Evolutionary conservation across 2,797 vertebrate species (phyloP).

Genomic region (Aplochiton taeniatus): DNA sequence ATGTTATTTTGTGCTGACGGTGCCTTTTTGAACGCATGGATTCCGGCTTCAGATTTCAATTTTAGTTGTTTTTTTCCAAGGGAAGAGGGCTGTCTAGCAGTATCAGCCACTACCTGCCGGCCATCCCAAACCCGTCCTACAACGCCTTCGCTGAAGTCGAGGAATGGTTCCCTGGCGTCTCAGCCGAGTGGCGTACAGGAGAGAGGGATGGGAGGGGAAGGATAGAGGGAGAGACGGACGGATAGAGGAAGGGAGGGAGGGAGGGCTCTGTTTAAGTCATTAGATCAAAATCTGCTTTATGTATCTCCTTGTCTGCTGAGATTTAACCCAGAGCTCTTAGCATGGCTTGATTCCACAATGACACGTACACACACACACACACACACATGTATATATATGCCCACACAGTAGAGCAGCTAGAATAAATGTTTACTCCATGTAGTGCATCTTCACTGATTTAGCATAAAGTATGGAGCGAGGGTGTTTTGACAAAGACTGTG

Average conservation of each 20-base stretch:
- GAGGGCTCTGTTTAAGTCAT: constrained; percentile 60
- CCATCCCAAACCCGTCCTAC: constrained; percentile 40
- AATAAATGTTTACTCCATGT: constrained; percentile 26
- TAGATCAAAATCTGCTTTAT: constrained; percentile 28
- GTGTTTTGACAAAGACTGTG: constrained; percentile 4
- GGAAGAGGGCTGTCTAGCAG: too few species aligned
- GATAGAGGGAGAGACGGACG: background rate
- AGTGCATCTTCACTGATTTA: constrained; percentile 9
- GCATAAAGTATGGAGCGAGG: background rate
- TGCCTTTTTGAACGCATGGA: too few species aligned
- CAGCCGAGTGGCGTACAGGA: constrained; percentile 7
- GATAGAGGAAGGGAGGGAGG: background rate
- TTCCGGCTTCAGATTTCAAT: too few species aligned
- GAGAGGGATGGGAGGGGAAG: constrained; percentile 14
- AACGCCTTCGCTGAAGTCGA: constrained; percentile 51
- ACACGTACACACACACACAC: background rate
- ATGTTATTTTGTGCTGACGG: too few species aligned
- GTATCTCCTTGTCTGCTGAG: constrained; percentile 30
- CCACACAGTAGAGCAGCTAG: background rate
- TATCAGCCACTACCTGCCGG: constrained; percentile 36
- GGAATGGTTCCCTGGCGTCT: constrained; percentile 55
- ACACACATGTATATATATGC: too few species aligned
- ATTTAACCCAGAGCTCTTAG: constrained; percentile 3
- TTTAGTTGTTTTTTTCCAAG: too few species aligned
- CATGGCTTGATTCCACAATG: constrained; percentile 16